Conservation (phyloP, 2,888 invertebrate species). For the Drosophila limbata region DNA sequence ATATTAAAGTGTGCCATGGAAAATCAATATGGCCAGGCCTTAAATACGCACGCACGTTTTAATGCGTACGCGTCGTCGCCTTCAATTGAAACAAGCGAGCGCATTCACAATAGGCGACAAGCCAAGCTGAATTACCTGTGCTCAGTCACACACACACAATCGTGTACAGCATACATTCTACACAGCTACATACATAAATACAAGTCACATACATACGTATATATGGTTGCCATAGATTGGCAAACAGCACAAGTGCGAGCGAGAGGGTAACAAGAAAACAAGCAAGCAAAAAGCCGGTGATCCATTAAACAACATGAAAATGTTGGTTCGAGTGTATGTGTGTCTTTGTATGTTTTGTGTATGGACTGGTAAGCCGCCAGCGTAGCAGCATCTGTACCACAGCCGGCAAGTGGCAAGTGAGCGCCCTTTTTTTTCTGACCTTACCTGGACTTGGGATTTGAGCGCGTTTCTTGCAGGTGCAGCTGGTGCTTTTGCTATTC, state of each 20-base stretch:
- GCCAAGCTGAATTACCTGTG: conserved; percentile 73
- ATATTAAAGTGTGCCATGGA: conserved; percentile 60
- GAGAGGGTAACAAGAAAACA: conserved; percentile 67
- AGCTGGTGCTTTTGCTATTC: conserved; percentile 24
- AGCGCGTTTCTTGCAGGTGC: conserved; percentile 61
- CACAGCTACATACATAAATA: conserved; percentile 28
- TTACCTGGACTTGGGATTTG: conserved; percentile 47
- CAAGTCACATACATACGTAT: conserved; percentile 12
- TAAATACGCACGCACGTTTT: conserved; percentile 63
- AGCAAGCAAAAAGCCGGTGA: conserved; percentile 76
- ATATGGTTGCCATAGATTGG: conserved; percentile 45
- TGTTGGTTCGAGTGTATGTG: conserved; percentile 30
- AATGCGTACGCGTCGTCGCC: conserved; percentile 64
- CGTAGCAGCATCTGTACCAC: conserved; percentile 74
- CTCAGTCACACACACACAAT: conserved; percentile 37
- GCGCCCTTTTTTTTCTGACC: conserved; percentile 73
- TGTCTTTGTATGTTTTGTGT: conserved; percentile 28
- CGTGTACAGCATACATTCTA: conserved; percentile 74
- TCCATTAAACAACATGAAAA: conserved; percentile 59
- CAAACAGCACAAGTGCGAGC: conserved; percentile 50
- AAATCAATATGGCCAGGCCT: conserved; percentile 66
- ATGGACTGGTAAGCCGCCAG: conserved; percentile 60
- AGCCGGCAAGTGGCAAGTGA: conserved; percentile 65
- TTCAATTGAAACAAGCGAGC: conserved; percentile 64
- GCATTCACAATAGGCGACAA: conserved; percentile 67